A percentile compares a stretch with the other conserved stretches of the same genome.
phyloP scores from a whole-genome alignment of 2,797 vertebrate genomes.

The Leuciscus waleckii region DNA sequence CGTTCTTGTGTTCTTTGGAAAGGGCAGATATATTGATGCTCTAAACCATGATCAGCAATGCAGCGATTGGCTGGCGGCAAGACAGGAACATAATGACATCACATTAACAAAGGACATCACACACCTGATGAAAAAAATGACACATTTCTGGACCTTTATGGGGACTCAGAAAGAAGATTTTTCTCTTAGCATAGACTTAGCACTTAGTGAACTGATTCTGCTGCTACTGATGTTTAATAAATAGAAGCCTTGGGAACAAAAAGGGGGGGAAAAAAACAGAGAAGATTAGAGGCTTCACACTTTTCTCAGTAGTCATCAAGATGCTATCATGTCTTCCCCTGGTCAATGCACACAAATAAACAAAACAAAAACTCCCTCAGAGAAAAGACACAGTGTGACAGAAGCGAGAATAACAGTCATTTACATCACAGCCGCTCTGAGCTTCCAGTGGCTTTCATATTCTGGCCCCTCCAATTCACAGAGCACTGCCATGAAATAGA shows the following conservation, averaged over 20 bases:
- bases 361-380: background rate
- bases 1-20: background rate
- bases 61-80: too few relatives aligned
- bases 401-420: slow-evolving; percentile 68
- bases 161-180: background rate
- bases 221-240: slow-evolving; percentile 57
- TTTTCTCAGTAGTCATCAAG: slow-evolving; percentile 11
- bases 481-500: slow-evolving; percentile 57
- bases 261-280: background rate
- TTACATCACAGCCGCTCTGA: slow-evolving; percentile 72
- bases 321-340: background rate
- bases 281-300: slow-evolving; percentile 58
- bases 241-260: slow-evolving; percentile 33
- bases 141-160: too few relatives aligned
- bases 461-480: slow-evolving; percentile 52
- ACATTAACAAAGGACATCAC: too few relatives aligned
- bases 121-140: too few relatives aligned
- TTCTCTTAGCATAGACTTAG: background rate
- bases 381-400: slow-evolving; percentile 40
- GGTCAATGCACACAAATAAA: slow-evolving; percentile 14
- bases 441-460: slow-evolving; percentile 58
- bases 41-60: background rate
- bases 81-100: background rate
- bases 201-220: slow-evolving; percentile 53
- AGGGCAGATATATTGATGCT: background rate